phyloP scores from a whole-genome alignment of 2,888 invertebrate species.

The Agriopis marginaria region DNA sequence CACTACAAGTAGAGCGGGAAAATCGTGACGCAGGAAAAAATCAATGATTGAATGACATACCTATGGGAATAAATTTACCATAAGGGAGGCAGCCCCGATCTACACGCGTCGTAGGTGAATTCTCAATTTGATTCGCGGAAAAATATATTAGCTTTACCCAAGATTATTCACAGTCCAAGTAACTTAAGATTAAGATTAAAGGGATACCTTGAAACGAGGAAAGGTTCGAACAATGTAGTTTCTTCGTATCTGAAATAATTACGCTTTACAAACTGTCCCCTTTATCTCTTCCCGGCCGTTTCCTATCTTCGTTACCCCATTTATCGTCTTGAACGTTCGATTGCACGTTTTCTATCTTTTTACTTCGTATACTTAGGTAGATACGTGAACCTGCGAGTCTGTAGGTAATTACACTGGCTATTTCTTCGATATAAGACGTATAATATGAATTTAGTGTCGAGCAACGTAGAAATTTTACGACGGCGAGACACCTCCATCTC shows the following conservation, averaged over 20 bases:
- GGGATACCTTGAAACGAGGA: slow-evolving; percentile 18
- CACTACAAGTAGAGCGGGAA: slow-evolving; percentile 42
- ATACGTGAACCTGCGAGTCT: background rate
- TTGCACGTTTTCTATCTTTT: slow-evolving; percentile 39
- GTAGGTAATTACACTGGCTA: slow-evolving; percentile 34
- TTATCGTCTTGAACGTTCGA: slow-evolving; percentile 56
- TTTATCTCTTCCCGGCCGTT: slow-evolving; percentile 66
- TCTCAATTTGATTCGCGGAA: slow-evolving; percentile 68
- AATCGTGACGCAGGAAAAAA: slow-evolving; percentile 58
- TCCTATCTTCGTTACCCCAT: slow-evolving; percentile 68
- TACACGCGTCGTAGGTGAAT: slow-evolving; percentile 73
- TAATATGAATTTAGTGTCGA: slow-evolving; percentile 28
- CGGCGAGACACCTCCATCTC: slow-evolving; percentile 46
- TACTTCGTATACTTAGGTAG: slow-evolving; percentile 12
- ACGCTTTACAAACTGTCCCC: slow-evolving; percentile 72
- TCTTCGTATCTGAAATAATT: slow-evolving; percentile 65
- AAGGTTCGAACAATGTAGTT: slow-evolving; percentile 35
- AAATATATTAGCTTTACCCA: slow-evolving; percentile 54
- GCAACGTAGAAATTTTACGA: slow-evolving; percentile 43
- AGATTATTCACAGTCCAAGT: slow-evolving; percentile 47
- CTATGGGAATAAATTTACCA: slow-evolving; percentile 81
- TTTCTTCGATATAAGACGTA: slow-evolving; percentile 33
- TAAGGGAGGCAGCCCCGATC: slow-evolving; percentile 56
- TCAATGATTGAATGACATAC: slow-evolving; percentile 84
- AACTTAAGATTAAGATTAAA: slow-evolving; percentile 39